Percentiles rank a stretch among this genome's conserved stretches.
phyloP scores from a whole-genome alignment of 2,888 invertebrate genomes.

The Leucophenga maculata region DNA sequence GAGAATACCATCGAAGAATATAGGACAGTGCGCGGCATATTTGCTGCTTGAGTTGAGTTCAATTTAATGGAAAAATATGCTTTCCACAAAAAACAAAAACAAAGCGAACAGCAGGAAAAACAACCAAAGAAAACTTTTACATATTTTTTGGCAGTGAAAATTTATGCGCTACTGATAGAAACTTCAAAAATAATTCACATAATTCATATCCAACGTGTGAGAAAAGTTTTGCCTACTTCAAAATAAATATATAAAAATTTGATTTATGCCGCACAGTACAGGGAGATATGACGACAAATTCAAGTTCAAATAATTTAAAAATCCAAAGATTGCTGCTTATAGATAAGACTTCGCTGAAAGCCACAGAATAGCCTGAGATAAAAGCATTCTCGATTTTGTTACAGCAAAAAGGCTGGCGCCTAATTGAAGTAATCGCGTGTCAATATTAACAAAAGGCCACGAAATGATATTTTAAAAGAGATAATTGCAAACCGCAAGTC shows the following conservation, averaged over 20 bases:
- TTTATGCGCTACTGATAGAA: constrained; percentile 59
- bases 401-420: not conserved
- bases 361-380: constrained; percentile 7
- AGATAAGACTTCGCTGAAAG: constrained; percentile 7
- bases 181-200: constrained; percentile 51
- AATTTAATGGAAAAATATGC: constrained; percentile 70
- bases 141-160: constrained; percentile 37
- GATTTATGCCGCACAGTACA: too few relatives aligned
- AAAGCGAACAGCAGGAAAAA: not conserved
- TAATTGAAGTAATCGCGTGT: not conserved
- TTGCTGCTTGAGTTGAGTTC: constrained; percentile 68
- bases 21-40: constrained; percentile 48
- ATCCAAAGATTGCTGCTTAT: not conserved
- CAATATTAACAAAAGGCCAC: too few relatives aligned
- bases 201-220: constrained; percentile 42
- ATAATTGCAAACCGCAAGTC: constrained; percentile 12
- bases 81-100: constrained; percentile 14
- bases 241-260: too few relatives aligned
- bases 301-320: not conserved
- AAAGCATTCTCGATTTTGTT: not conserved
- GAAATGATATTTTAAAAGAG: not conserved
- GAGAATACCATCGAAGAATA: not conserved
- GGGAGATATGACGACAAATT: too few relatives aligned
- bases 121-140: not conserved
- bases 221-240: too few relatives aligned